Evolutionary conservation across 2,797 vertebrate genomes (phyloP), one percentile per base, ranked within the genome.

Genomic region (Synanceia verrucosa): DNA sequence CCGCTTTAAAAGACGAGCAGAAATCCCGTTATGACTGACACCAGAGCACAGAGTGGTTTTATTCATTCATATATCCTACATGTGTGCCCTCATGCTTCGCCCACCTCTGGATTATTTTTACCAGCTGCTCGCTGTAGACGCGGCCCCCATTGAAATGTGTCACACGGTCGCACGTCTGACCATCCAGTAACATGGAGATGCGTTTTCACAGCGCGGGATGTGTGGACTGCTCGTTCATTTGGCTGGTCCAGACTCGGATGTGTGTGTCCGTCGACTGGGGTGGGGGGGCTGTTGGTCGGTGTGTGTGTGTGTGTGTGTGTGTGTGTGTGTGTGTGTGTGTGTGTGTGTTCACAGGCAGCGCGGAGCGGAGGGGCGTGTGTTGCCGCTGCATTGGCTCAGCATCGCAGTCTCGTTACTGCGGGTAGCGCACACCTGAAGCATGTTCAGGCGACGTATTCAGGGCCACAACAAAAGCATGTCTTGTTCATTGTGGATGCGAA

Each of bases 351-450:
- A 19, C 64, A 77, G 68, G 56, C 63, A 62, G 72, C 41, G 76
- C 70, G 79, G 56, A 70, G 76, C 73, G 79, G 85, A 92, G 91
- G 92, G 92, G 93, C 90, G 93, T 93, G 92, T 92, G 85, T 86
- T 82, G 86, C 86, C 87, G 90, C 92, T 91, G 92, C 90, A 90
- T 91, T 88, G 90, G 88, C 88, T 90, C 91, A 86, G 79, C 86
- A 81, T 91, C 90, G 78, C 84, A 72, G 79, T 77, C 72, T 86
- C 61, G 63, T 79, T 86, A 88, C 89, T 91, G 90, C 90, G 88
- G 89, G 89, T 86, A 83, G 73, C 83, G 81, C 88, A 86, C 92
- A 93, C 89, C 91, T 91, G 88, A 88, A 89, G 88, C 86, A 78
- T 86, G 78, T 86, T 79, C 62, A 46, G 50, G 47, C 67, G 56